phyloP scores from a whole-genome alignment of 2,797 vertebrate species.

The Sebastes variabilis region DNA sequence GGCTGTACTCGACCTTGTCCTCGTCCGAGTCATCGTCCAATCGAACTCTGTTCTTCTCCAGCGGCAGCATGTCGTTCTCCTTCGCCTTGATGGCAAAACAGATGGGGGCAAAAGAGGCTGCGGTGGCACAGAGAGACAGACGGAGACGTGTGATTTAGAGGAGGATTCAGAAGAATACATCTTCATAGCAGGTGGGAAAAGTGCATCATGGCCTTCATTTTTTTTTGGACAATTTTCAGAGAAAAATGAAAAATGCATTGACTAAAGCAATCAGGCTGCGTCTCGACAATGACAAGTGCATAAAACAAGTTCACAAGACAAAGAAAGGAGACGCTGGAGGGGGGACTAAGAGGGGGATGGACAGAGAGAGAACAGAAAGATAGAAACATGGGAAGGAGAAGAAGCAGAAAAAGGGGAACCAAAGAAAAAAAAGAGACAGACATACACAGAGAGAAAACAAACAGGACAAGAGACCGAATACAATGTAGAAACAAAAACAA shows the following conservation, averaged over 20 bases:
- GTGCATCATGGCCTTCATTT: not conserved
- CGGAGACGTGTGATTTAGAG: not conserved
- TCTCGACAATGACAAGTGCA: not conserved
- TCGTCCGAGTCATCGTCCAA: slow-evolving; percentile 97
- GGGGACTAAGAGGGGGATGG: not conserved
- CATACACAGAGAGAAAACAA: not conserved
- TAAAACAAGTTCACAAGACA: not conserved
- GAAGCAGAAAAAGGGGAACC: not conserved
- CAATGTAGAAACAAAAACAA: not conserved
- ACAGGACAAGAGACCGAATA: not conserved
- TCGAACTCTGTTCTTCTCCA: slow-evolving; percentile 96
- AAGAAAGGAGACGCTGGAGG: not conserved
- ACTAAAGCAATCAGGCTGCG: not conserved
- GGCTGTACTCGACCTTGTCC: slow-evolving; percentile 80
- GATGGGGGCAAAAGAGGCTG: slow-evolving; percentile 98
- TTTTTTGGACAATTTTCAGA: not conserved
- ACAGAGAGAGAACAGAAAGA: not conserved
- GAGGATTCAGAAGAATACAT: not conserved
- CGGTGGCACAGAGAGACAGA: slow-evolving; percentile 6
- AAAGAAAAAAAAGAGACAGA: not conserved
- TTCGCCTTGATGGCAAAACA: slow-evolving; percentile 97
- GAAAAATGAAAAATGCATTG: not conserved
- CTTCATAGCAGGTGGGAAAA: not conserved
- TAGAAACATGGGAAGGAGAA: not conserved
- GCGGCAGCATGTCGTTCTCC: slow-evolving; percentile 94